phyloP scores from a whole-genome alignment of 2,797 vertebrate genomes.

The Anabacerthia variegaticeps region DNA sequence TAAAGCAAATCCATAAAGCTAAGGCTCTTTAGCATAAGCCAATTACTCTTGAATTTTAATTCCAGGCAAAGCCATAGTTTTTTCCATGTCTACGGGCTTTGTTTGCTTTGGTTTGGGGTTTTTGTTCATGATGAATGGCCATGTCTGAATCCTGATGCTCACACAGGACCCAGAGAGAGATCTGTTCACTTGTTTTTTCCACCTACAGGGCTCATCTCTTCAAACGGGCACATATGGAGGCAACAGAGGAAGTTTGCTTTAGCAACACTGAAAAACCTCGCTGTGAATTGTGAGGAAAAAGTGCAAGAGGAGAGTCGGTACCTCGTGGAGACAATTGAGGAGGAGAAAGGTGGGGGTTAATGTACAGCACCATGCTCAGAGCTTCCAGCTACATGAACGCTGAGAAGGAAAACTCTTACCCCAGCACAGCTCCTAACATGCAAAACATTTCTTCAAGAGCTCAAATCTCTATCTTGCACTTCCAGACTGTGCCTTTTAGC shows the following conservation, averaged over 20 bases:
- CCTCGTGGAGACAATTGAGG: conserved; percentile 58
- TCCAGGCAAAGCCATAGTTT: conserved; percentile 12
- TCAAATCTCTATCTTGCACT: background rate
- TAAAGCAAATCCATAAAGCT: conserved; percentile 61
- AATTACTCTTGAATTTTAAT: conserved; percentile 48
- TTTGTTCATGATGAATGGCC: background rate
- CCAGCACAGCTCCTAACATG: rapidly evolving
- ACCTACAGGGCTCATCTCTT: conserved; percentile 62
- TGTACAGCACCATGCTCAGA: background rate
- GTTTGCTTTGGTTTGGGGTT: background rate
- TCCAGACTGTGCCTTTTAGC: background rate
- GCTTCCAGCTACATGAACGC: background rate
- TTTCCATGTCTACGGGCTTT: background rate
- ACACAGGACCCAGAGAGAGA: background rate
- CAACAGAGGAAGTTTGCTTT: conserved; percentile 79
- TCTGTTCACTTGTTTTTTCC: background rate
- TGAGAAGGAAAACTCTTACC: background rate
- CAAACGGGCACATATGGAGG: conserved; percentile 75
- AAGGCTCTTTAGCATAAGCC: conserved; percentile 52
- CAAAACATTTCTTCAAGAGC: background rate
- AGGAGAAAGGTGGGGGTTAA: conserved; percentile 68
- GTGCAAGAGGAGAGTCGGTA: conserved; percentile 75
- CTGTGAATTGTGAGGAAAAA: conserved; percentile 73
- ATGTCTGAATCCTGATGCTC: background rate
- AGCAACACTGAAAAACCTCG: conserved; percentile 75